phyloP scores from a whole-genome alignment of 2,797 vertebrate genomes.

The Syngnathus rostellatus region DNA sequence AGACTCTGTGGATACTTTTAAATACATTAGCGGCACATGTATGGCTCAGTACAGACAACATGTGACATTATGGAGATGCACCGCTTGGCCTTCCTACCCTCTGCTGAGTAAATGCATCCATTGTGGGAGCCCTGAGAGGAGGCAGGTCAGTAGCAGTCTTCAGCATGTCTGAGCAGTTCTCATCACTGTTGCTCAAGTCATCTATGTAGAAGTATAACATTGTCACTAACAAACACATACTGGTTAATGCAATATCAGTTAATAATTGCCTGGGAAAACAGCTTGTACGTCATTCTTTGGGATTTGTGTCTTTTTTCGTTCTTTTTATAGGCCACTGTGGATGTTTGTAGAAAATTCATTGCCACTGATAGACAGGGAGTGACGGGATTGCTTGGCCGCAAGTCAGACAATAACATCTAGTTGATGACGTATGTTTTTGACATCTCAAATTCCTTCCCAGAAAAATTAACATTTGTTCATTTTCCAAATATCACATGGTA shows the following conservation, averaged over 20 bases:
- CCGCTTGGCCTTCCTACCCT: constrained; percentile 42
- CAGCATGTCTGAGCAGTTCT: constrained; percentile 38
- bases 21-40: constrained; percentile 18
- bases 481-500: constrained; percentile 61
- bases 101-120: constrained; percentile 46
- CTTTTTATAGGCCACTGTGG: constrained; percentile 32
- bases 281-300: neutral
- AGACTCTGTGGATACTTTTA: constrained; percentile 18
- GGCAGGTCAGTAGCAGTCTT: constrained; percentile 42
- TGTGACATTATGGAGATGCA: constrained; percentile 24
- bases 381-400: constrained; percentile 51
- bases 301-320: neutral
- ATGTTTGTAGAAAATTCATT: constrained; percentile 40
- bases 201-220: constrained; percentile 44
- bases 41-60: constrained; percentile 15
- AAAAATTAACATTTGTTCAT: constrained; percentile 60
- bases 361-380: constrained; percentile 47
- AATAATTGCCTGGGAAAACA: neutral
- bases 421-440: constrained; percentile 63
- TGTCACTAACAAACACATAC: neutral
- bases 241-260: neutral
- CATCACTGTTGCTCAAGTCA: constrained; percentile 50
- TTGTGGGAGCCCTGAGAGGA: constrained; percentile 34
- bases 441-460: constrained; percentile 67
- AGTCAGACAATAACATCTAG: constrained; percentile 48